phyloP scores from a whole-genome alignment of 2,113 vertebrate genomes.

The Passerina amoena region DNA sequence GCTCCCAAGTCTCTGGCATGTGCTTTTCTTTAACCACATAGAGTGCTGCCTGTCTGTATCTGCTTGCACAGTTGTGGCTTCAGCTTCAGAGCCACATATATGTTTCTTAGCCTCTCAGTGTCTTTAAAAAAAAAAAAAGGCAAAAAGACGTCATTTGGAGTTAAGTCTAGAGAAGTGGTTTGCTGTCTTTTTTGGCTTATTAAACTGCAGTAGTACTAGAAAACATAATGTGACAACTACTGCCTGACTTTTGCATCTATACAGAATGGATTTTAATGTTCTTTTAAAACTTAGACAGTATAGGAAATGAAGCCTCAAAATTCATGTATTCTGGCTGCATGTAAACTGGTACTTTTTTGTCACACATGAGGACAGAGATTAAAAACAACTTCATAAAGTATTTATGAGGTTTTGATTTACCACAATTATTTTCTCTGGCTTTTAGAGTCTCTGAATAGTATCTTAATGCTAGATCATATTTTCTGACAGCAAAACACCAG shows the following conservation, averaged over 20 bases:
- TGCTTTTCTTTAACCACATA: conserved; percentile 39
- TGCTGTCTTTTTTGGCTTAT: conserved; percentile 22
- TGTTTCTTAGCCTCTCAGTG: neutral
- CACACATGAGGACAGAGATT: conserved; percentile 52
- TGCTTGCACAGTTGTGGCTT: neutral
- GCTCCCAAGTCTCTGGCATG: conserved; percentile 18
- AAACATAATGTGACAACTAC: conserved; percentile 63
- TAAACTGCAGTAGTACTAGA: conserved; percentile 49
- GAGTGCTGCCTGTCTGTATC: neutral
- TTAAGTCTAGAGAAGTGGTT: neutral
- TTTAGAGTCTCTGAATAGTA: conserved; percentile 59
- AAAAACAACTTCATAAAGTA: conserved; percentile 65
- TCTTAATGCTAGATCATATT: conserved; percentile 71
- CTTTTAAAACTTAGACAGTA: conserved; percentile 37
- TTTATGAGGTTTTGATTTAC: conserved; percentile 69
- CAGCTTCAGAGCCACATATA: neutral
- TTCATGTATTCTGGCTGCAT: conserved; percentile 4
- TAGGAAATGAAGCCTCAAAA: conserved; percentile 52
- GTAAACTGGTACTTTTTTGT: conserved; percentile 65
- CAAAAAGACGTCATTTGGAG: neutral
- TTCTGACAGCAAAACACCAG: conserved; percentile 72
- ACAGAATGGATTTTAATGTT: conserved; percentile 26
- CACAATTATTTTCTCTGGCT: conserved; percentile 64
- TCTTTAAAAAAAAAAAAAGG: neutral
- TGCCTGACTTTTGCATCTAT: neutral